Evolutionary conservation across 1,140 invertebrate species (phyloP).

Genomic region (Drosophila asahinai): DNA sequence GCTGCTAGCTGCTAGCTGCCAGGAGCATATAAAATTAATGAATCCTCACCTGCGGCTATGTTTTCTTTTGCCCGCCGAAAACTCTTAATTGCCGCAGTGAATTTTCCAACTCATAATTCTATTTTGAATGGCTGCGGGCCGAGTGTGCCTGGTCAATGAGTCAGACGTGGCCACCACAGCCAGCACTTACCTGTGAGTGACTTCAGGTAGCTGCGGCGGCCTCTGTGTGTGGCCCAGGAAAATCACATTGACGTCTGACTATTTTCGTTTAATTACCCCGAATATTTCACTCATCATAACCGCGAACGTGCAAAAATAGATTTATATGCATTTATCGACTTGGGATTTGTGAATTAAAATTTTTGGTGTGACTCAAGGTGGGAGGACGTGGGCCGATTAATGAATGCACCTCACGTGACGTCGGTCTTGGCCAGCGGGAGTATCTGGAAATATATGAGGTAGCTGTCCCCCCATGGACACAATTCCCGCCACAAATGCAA

Average conservation of each 20-base stretch:
- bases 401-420: slow-evolving; percentile 28
- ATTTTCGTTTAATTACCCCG: slow-evolving; percentile 68
- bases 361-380: slow-evolving; percentile 25
- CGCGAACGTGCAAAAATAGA: slow-evolving; percentile 37
- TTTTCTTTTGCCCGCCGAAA: slow-evolving; percentile 50
- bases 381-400: slow-evolving; percentile 26
- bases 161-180: slow-evolving; percentile 28
- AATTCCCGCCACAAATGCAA: slow-evolving; percentile 52
- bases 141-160: slow-evolving; percentile 46
- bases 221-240: slow-evolving; percentile 44
- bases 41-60: slow-evolving; percentile 65
- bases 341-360: slow-evolving; percentile 29
- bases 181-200: slow-evolving; percentile 49
- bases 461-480: background rate
- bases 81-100: slow-evolving; percentile 60
- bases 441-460: background rate
- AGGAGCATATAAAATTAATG: slow-evolving; percentile 67
- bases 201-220: slow-evolving; percentile 5
- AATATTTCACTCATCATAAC: slow-evolving; percentile 63
- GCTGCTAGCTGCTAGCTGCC: background rate
- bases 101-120: slow-evolving; percentile 57
- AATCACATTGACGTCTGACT: slow-evolving; percentile 56
- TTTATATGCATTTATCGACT: slow-evolving; percentile 39
- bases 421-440: background rate
- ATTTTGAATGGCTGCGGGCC: slow-evolving; percentile 34